A percentile compares a stretch with the other conserved stretches of the same genome.
Evolutionary conservation across 2,113 vertebrate species (phyloP).

Genomic region (Rhinichthys klamathensis): DNA sequence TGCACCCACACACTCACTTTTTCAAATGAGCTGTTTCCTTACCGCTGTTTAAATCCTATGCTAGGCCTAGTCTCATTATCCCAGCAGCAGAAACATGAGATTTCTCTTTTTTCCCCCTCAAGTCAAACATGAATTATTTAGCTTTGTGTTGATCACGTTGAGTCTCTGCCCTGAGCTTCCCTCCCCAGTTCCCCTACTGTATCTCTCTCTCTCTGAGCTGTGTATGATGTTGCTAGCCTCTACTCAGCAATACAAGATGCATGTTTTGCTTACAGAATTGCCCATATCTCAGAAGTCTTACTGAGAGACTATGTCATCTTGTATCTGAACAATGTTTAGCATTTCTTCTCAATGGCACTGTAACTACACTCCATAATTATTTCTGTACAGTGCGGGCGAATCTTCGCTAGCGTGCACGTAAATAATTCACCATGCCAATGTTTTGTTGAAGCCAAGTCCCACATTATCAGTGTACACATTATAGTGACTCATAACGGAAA

Average conservation of each 20-base stretch:
- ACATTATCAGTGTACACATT: conserved; percentile 47
- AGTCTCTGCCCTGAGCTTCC: conserved; percentile 59
- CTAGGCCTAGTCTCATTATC: conserved; percentile 70
- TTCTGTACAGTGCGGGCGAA: conserved; percentile 24
- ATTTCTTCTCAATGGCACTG: conserved; percentile 49
- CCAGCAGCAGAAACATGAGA: conserved; percentile 67
- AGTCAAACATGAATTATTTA: conserved; percentile 77
- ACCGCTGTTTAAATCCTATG: conserved; percentile 63
- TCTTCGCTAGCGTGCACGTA: conserved; percentile 39
- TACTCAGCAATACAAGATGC: conserved; percentile 19
- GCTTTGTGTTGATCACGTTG: conserved; percentile 69
- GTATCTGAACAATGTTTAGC: conserved; percentile 33
- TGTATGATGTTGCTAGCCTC: background rate
- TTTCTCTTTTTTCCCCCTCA: conserved; percentile 62
- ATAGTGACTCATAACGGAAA: conserved; percentile 37
- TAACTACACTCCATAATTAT: conserved; percentile 51
- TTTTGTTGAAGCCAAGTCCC: conserved; percentile 55
- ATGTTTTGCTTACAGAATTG: conserved; percentile 16
- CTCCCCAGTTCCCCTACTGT: conserved; percentile 58
- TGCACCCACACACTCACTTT: conserved; percentile 52
- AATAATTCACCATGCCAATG: conserved; percentile 57
- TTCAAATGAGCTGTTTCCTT: conserved; percentile 54
- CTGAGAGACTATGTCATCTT: conserved; percentile 9
- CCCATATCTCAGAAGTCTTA: background rate
- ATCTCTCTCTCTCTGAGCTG: conserved; percentile 20